Evolutionary conservation across 2,797 vertebrate genomes (phyloP).

Genomic region (Orestias chungarensis): DNA sequence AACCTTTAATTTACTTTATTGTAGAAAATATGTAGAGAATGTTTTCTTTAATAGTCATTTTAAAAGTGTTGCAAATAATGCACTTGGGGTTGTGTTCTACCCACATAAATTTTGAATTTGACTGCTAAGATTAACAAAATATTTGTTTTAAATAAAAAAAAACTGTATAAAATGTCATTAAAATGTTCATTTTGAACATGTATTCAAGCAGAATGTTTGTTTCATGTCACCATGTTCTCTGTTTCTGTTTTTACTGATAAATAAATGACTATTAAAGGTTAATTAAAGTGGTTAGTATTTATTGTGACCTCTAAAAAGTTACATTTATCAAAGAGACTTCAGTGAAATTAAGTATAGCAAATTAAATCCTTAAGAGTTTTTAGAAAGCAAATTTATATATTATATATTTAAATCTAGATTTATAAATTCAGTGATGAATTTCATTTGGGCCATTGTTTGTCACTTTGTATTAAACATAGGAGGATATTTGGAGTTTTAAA

Average conservation of each 20-base stretch:
- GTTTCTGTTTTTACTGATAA: not conserved
- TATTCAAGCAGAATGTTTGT: not conserved
- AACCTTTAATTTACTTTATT: not conserved
- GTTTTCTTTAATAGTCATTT: not conserved
- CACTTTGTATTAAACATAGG: not conserved
- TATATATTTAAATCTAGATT: not conserved
- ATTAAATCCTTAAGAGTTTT: not conserved
- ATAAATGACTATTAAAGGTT: not conserved
- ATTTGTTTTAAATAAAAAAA: too few species aligned
- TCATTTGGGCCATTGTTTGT: not conserved
- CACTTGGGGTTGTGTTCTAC: not conserved
- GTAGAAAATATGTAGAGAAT: too few species aligned
- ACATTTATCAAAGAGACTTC: not conserved
- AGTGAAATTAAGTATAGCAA: not conserved
- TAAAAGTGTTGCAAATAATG: not conserved
- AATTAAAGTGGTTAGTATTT: not conserved
- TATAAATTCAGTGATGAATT: not conserved
- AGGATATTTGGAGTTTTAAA: not conserved
- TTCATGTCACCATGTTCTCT: not conserved
- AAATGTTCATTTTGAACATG: not conserved
- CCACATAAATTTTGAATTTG: not conserved
- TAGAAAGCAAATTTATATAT: not conserved
- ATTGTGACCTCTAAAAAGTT: not conserved
- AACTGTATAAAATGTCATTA: not conserved
- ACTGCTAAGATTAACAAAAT: not conserved